Evolutionary conservation across 2,888 invertebrate species (phyloP).

Genomic region (Mimas tiliae): DNA sequence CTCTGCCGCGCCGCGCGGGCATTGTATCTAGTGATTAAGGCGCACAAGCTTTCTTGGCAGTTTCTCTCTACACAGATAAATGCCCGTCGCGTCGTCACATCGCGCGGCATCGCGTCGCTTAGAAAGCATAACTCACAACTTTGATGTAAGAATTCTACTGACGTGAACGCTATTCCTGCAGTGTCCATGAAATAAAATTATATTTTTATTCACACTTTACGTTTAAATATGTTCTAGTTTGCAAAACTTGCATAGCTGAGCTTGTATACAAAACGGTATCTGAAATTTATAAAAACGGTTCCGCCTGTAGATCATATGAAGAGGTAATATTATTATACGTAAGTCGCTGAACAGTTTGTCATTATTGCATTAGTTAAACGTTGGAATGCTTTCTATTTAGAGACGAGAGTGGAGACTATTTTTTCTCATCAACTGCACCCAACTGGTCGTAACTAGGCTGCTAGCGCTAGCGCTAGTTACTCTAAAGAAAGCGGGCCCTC

Average conservation of each 20-base stretch:
- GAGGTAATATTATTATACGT: background rate
- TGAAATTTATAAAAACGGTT: conserved; percentile 7
- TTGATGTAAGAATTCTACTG: conserved; percentile 63
- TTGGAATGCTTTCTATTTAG: conserved; percentile 26
- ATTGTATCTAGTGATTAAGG: background rate
- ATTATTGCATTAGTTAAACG: conserved; percentile 26
- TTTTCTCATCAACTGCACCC: conserved; percentile 29
- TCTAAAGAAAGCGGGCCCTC: conserved; percentile 76
- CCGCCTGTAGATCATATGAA: conserved; percentile 10
- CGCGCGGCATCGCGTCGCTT: conserved; percentile 52
- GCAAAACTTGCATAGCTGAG: background rate
- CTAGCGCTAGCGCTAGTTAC: conserved; percentile 46
- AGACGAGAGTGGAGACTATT: conserved; percentile 26
- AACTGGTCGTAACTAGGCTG: conserved; percentile 55
- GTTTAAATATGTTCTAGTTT: conserved; percentile 15
- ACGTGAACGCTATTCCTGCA: conserved; percentile 47
- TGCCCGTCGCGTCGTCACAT: conserved; percentile 48
- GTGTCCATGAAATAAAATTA: conserved; percentile 1
- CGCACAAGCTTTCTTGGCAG: conserved; percentile 44
- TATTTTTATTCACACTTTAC: conserved; percentile 7
- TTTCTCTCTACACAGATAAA: conserved; percentile 73
- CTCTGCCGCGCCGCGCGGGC: no score
- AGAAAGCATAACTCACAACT: conserved; percentile 73
- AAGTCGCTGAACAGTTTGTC: conserved; percentile 14
- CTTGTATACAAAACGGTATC: background rate